Evolutionary conservation across 2,113 vertebrate genomes (phyloP), one percentile per base, ranked within the genome.

Genomic region (Camarhynchus parvulus): DNA sequence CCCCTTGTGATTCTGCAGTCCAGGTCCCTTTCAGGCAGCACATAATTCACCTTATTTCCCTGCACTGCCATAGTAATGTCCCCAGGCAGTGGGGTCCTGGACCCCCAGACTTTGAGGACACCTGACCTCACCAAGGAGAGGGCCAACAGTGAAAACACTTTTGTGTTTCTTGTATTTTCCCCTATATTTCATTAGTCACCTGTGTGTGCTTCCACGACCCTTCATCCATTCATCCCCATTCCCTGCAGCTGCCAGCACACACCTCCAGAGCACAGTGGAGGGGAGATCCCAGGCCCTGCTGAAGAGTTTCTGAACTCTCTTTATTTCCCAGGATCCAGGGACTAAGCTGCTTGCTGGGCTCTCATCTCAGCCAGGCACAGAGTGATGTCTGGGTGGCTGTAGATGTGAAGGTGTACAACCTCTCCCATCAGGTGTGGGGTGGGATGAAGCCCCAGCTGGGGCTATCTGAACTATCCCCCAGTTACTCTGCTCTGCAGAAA

Each of bases 1-100:
- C n/a, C 44, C 76, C 62, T 83, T 83, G 49, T 78, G 61, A 86
- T 66, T 80, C 85, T 81, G 66, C 85, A 67, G 8, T 25, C 50
- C 66, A 75, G 56, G 80, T 87, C 77, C 42, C 69, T 90, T 96
- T 89, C 27, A 87, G 46, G 30, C 88, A 92, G 73, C n/a, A 75
- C 61, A 80, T 76, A 91, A 87, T 95, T 78, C 76, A 68, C 31
- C 64, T 82, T 83, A 74, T 93, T 92, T 86, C 62, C 53, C 44
- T 87, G 49, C 37, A 55, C 14, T 82, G 46, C 62, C 68, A 64
- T 46, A 64, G 33, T 53, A 56, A 77, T 33, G 7, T 47, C 35
- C 52, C 31, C 49, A 86, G 7, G 68, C 21, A 84, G 44, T n/a
- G 31, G 61, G 14, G 28, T 59, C 1, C 0, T n/a, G 15, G 50